Percentiles rank a stretch among this genome's conserved stretches.
These are phyloP conservation scores for Lithodes maja DNA, from an alignment of 2,888 invertebrate genomes.

Conservation along the genomic window DNA sequence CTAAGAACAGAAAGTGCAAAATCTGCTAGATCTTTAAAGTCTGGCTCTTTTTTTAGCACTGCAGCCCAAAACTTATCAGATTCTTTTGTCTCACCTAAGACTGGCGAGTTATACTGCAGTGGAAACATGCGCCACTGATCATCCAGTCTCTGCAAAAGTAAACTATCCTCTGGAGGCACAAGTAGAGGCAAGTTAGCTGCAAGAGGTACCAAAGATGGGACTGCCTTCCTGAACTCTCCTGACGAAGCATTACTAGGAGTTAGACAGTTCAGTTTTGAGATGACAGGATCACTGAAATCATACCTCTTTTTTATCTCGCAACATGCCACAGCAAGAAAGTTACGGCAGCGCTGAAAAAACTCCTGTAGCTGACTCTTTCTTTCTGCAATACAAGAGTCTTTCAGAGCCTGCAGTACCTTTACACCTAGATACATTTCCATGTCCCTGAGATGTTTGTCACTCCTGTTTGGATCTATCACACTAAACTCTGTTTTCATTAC, in stretches of 20 bases:
- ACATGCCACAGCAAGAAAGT: constrained; percentile 3
- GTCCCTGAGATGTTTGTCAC: constrained; percentile 14
- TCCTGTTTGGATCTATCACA: constrained; percentile 1
- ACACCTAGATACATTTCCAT: constrained; percentile 23
- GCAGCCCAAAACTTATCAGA: constrained; percentile 28
- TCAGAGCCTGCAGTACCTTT: background rate
- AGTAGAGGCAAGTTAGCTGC: background rate
- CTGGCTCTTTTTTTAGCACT: constrained; percentile 11
- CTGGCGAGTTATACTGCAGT: constrained; percentile 6
- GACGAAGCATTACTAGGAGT: constrained; percentile 17
- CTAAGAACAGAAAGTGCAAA: constrained; percentile 21
- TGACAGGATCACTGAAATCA: constrained; percentile 16
- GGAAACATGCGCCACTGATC: constrained; percentile 13
- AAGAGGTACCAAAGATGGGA: constrained; percentile 4
- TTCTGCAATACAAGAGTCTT: background rate
- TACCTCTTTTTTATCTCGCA: constrained; percentile 12
- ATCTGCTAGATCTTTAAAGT: background rate
- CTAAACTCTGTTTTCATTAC: constrained; percentile 22
- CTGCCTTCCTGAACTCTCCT: constrained; percentile 1
- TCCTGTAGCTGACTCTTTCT: background rate
- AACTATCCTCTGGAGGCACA: background rate
- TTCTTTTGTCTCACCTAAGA: background rate
- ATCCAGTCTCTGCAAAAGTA: constrained; percentile 22
- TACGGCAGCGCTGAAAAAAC: background rate
- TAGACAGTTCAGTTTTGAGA: constrained; percentile 24